These are phyloP conservation scores for Lochmaea crataegi DNA, from an alignment of 2,888 invertebrate genomes.

Conservation along the genomic window DNA sequence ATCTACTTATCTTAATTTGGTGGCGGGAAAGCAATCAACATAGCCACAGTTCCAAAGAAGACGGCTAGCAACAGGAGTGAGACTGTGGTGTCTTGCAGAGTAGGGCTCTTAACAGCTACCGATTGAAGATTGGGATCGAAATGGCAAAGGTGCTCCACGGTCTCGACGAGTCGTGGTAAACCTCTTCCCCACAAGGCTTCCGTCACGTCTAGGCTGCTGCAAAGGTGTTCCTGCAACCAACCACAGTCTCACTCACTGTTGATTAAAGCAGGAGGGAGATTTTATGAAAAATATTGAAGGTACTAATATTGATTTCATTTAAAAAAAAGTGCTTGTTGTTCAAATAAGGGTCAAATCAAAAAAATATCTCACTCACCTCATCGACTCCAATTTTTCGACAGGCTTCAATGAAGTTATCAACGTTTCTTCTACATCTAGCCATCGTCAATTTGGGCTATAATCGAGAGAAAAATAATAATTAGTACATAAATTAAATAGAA, in stretches of 20 bases:
- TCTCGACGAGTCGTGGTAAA: slow-evolving; percentile 62
- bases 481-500: slow-evolving; percentile 21
- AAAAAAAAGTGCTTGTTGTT: too few species aligned
- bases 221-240: slow-evolving; percentile 71
- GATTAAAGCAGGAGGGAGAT: slow-evolving; percentile 34
- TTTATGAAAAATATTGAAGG: too few species aligned
- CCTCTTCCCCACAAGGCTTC: slow-evolving; percentile 64
- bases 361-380: slow-evolving; percentile 76
- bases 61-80: slow-evolving; percentile 65
- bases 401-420: slow-evolving; percentile 95
- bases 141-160: slow-evolving; percentile 60
- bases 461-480: slow-evolving; percentile 50
- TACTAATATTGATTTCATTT: too few species aligned
- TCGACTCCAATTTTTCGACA: slow-evolving; percentile 94
- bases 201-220: slow-evolving; percentile 70
- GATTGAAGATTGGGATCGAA: slow-evolving; percentile 50
- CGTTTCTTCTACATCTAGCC: slow-evolving; percentile 93
- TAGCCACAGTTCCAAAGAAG: slow-evolving; percentile 65
- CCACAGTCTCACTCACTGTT: slow-evolving; percentile 65
- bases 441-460: slow-evolving; percentile 92
- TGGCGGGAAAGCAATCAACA: slow-evolving; percentile 67
- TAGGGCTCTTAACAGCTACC: slow-evolving; percentile 50
- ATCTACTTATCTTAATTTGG: slow-evolving; percentile 59
- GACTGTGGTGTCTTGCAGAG: slow-evolving; percentile 67
- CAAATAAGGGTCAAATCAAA: too few species aligned